A percentile compares a stretch with the other conserved stretches of the same genome.
phyloP scores from a whole-genome alignment of 2,113 vertebrate species.

The Eulemur rufifrons region DNA sequence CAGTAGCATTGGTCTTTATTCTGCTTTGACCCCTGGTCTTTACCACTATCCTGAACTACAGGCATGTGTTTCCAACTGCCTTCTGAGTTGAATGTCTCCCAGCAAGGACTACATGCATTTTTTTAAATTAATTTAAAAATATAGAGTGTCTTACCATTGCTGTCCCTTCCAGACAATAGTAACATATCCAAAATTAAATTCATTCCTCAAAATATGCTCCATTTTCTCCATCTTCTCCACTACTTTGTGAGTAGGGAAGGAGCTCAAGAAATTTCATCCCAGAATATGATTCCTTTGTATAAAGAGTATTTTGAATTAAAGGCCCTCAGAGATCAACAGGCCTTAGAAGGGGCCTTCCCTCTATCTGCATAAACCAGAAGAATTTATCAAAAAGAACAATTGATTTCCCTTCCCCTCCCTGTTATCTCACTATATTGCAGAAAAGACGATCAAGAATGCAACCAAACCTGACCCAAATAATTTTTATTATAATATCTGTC shows the following conservation, averaged over 20 bases:
- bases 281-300: no score
- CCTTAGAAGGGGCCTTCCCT: no score
- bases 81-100: not conserved
- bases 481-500: no score
- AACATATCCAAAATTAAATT: not conserved
- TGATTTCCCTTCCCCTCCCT: no score
- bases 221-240: not conserved
- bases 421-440: no score
- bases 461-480: no score
- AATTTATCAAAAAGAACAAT: no score
- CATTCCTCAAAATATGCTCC: not conserved
- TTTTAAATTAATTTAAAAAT: conserved; percentile 22
- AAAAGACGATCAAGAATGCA: no score
- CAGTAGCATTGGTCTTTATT: not conserved
- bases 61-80: not conserved
- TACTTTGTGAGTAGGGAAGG: not conserved
- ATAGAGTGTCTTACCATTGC: not conserved
- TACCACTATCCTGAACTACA: not conserved
- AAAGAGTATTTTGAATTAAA: no score
- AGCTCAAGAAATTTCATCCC: no score
- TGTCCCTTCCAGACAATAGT: not conserved
- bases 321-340: no score
- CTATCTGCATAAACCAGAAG: no score
- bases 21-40: not conserved
- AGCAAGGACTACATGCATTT: not conserved